Evolutionary conservation across 2,888 invertebrate genomes (phyloP).

Genomic region (Rosalia funebris): DNA sequence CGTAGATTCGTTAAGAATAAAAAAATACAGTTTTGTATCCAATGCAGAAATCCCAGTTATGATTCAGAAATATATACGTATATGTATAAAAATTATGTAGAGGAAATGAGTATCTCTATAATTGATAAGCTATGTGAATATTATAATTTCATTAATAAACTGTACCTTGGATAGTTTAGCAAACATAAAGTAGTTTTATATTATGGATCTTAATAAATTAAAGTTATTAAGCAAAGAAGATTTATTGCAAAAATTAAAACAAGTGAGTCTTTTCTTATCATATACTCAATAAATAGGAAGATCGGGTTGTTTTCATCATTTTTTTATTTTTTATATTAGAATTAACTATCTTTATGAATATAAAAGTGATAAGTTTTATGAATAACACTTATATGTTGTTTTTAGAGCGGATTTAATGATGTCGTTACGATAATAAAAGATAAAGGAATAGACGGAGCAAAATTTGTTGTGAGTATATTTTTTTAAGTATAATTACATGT

Average conservation of each 20-base stretch:
- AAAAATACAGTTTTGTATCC: too few species aligned
- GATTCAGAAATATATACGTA: not conserved
- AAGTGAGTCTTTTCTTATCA: conserved; percentile 20
- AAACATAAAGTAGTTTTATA: not conserved
- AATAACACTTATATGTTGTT: conserved; percentile 4
- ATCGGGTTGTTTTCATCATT: not conserved
- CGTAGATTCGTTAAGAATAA: too few species aligned
- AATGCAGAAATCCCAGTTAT: not conserved
- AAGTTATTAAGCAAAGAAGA: conserved; percentile 19
- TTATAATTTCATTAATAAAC: conserved; percentile 10
- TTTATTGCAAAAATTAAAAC: conserved; percentile 21
- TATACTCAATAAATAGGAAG: not conserved
- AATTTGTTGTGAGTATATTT: conserved; percentile 43
- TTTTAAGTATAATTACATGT: too few species aligned
- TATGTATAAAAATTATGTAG: not conserved
- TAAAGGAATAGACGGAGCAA: conserved; percentile 39
- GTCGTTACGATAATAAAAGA: conserved; percentile 34
- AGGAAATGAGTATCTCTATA: not conserved
- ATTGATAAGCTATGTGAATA: not conserved
- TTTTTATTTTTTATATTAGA: conserved; percentile 7
- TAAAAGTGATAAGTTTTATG: too few species aligned
- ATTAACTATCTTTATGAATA: not conserved
- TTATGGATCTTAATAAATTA: conserved; percentile 27
- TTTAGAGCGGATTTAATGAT: conserved; percentile 41
- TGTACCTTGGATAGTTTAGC: conserved; percentile 5